Conservation (phyloP, 2,888 invertebrate genomes). For the Orthosia gracilis region DNA sequence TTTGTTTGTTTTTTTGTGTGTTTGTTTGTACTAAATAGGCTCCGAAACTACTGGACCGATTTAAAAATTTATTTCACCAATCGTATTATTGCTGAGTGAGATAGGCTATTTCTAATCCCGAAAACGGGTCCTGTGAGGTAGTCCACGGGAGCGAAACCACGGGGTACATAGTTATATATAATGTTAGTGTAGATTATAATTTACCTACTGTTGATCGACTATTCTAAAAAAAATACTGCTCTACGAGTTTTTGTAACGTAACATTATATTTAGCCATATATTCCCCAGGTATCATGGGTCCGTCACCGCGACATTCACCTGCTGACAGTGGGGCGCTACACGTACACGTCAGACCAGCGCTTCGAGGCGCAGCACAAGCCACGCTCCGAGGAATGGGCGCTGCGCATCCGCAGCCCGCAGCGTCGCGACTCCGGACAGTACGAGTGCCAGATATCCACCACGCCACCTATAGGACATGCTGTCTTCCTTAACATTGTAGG, state of each 20-base stretch:
- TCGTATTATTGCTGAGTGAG: too few relatives aligned
- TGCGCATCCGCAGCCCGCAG: conserved; percentile 92
- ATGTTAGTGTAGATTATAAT: too few relatives aligned
- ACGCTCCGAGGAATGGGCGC: conserved; percentile 96
- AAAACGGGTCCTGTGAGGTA: too few relatives aligned
- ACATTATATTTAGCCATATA: not conserved
- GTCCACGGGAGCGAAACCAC: too few relatives aligned
- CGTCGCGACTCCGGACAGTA: conserved; percentile 97
- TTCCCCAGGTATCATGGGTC: conserved; percentile 96
- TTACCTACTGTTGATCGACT: not conserved
- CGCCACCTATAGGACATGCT: conserved; percentile 96
- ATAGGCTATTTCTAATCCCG: too few relatives aligned
- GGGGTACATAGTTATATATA: too few relatives aligned
- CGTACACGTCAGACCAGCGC: conserved; percentile 96
- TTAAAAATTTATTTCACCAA: too few relatives aligned
- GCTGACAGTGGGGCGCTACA: conserved; percentile 97
- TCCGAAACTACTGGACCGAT: too few relatives aligned
- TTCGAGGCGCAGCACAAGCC: conserved; percentile 96
- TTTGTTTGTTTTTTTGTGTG: too few relatives aligned
- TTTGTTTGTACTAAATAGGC: too few relatives aligned
- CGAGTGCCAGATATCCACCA: conserved; percentile 98
- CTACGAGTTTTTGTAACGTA: not conserved
- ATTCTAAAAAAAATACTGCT: not conserved
- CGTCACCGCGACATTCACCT: conserved; percentile 97
- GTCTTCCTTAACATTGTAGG: conserved; percentile 96